A percentile compares a stretch with the other conserved stretches of the same genome.
These are phyloP conservation scores for Sporophila hypoxantha DNA, from an alignment of 2,113 vertebrate genomes.

Conservation along the genomic window DNA sequence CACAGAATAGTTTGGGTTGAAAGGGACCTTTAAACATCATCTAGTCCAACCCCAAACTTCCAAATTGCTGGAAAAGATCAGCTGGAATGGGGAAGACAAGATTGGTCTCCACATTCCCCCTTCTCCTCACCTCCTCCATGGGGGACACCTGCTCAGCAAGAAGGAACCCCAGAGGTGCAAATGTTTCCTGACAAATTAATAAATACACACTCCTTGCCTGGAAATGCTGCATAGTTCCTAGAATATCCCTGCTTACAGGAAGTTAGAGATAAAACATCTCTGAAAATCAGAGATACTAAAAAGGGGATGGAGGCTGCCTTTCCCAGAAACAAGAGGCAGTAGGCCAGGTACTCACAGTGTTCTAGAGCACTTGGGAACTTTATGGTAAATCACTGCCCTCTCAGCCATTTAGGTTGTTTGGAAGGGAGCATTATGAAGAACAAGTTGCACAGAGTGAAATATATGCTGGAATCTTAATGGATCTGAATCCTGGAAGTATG, in stretches of 20 bases:
- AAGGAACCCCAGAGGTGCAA: background rate
- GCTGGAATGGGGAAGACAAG: background rate
- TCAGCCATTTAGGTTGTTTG: background rate
- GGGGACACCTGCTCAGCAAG: background rate
- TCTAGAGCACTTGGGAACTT: background rate
- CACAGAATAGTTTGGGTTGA: background rate
- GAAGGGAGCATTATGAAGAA: background rate
- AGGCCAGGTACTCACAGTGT: background rate
- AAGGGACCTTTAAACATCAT: background rate
- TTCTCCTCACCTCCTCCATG: background rate
- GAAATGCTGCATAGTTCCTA: rapidly evolving
- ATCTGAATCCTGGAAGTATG: background rate
- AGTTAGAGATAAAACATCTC: rapidly evolving
- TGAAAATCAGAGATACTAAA: background rate
- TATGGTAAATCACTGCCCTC: background rate
- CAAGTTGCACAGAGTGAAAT: background rate
- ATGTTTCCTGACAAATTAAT: background rate
- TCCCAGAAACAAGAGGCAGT: background rate
- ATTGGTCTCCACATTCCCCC: background rate
- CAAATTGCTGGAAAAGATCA: background rate
- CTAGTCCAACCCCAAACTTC: background rate
- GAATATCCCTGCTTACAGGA: background rate
- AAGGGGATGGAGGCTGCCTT: background rate
- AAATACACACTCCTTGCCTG: background rate
- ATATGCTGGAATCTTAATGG: background rate